phyloP scores from a whole-genome alignment of 2,888 invertebrate genomes.

The Acanthosepion pharaonis region DNA sequence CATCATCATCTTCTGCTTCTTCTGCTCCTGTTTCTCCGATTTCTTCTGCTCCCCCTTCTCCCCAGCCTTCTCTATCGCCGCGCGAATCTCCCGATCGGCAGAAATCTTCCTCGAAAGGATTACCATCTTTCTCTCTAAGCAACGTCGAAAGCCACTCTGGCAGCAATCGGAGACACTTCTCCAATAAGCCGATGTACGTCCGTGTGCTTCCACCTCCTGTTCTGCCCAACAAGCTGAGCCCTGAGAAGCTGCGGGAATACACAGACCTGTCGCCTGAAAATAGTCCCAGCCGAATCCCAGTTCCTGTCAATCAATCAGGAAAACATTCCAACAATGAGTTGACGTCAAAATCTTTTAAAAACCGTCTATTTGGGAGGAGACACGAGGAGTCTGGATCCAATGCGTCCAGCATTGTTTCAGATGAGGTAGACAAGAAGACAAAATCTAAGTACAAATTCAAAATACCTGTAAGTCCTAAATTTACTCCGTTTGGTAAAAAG shows the following conservation, averaged over 20 bases:
- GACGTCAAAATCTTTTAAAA: neutral
- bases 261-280: neutral
- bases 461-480: neutral
- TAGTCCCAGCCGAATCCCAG: constrained; percentile 8
- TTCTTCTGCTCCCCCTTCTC: neutral
- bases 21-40: neutral
- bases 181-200: neutral
- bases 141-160: constrained; percentile 15
- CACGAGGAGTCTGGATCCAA: neutral
- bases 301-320: neutral
- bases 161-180: too few species aligned
- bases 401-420: neutral
- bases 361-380: neutral
- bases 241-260: neutral
- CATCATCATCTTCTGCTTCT: neutral
- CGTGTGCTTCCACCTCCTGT: neutral
- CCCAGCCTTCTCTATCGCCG: neutral
- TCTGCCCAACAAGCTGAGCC: neutral
- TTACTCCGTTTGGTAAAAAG: neutral
- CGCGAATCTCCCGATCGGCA: neutral
- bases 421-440: neutral
- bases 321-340: neutral
- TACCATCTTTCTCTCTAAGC: neutral
- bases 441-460: neutral
- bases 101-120: neutral